These are phyloP conservation scores for Drosophila recens DNA, from an alignment of 2,888 invertebrate species.

Conservation along the genomic window DNA sequence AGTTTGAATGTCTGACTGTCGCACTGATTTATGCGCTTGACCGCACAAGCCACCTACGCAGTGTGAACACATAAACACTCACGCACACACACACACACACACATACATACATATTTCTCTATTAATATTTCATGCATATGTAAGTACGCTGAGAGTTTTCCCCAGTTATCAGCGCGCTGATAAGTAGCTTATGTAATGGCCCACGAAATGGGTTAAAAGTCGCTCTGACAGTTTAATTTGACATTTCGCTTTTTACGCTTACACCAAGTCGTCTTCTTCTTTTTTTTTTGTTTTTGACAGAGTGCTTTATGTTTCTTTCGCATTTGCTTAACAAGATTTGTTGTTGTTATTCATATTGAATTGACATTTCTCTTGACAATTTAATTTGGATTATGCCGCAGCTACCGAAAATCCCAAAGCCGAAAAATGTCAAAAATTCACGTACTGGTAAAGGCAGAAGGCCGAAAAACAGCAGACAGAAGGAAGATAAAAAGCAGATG, in stretches of 20 bases:
- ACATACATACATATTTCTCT: slow-evolving; percentile 26
- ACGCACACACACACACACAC: slow-evolving; percentile 11
- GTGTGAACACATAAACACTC: slow-evolving; percentile 25
- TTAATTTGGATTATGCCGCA: slow-evolving; percentile 77
- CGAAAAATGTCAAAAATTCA: slow-evolving; percentile 13
- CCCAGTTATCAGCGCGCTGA: slow-evolving; percentile 75
- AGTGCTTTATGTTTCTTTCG: slow-evolving; percentile 67
- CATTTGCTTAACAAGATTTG: slow-evolving; percentile 76
- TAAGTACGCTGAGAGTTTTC: slow-evolving; percentile 38
- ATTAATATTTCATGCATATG: slow-evolving; percentile 66
- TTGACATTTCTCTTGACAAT: slow-evolving; percentile 81
- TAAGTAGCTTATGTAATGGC: slow-evolving; percentile 81
- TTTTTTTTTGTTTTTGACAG: slow-evolving; percentile 50
- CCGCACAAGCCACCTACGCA: slow-evolving; percentile 73
- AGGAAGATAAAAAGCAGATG: slow-evolving; percentile 49
- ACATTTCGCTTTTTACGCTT: slow-evolving; percentile 56
- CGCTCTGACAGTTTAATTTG: slow-evolving; percentile 80
- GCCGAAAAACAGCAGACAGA: slow-evolving; percentile 5
- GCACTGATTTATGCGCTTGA: slow-evolving; percentile 78
- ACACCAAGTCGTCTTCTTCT: slow-evolving; percentile 5
- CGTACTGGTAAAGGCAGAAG: slow-evolving; percentile 9
- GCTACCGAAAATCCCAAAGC: slow-evolving; percentile 62
- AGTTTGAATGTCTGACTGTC: slow-evolving; percentile 55
- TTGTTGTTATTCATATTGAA: slow-evolving; percentile 69
- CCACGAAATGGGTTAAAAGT: slow-evolving; percentile 74